Percentiles rank a stretch among this genome's conserved stretches.
These are phyloP conservation scores for Ptychobarbus kaznakovi DNA, from an alignment of 2,797 vertebrate species.

Conservation along the genomic window DNA sequence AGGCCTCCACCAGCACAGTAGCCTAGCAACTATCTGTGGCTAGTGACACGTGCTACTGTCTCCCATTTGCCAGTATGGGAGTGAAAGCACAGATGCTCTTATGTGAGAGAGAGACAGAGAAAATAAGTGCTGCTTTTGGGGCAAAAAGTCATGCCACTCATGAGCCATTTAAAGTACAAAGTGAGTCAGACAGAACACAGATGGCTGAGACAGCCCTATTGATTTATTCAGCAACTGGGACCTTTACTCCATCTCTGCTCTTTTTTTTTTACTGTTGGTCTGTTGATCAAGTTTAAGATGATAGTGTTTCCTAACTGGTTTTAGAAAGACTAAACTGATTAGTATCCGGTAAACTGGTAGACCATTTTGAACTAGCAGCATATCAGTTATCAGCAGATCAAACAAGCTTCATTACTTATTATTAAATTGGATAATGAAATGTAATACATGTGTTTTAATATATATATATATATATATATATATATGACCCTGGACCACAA, in stretches of 20 bases:
- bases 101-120: conserved; percentile 33
- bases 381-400: no score
- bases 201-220: conserved; percentile 19
- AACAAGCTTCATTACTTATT: no score
- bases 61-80: conserved; percentile 24
- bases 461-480: no score
- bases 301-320: background rate
- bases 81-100: conserved; percentile 40
- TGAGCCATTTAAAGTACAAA: conserved; percentile 29
- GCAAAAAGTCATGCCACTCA: conserved; percentile 35
- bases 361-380: no score
- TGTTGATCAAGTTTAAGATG: background rate
- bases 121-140: conserved; percentile 35
- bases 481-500: no score
- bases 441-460: no score
- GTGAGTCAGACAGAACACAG: conserved; percentile 23
- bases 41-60: conserved; percentile 36
- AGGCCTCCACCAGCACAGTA: conserved; percentile 48
- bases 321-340: background rate
- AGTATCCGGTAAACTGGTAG: background rate
- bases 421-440: no score
- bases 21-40: conserved; percentile 56
- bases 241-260: background rate
- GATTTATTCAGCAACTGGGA: conserved; percentile 23
- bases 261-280: conserved; percentile 14